phyloP scores from a whole-genome alignment of 2,888 invertebrate genomes.

The Pegoplata infirma region DNA sequence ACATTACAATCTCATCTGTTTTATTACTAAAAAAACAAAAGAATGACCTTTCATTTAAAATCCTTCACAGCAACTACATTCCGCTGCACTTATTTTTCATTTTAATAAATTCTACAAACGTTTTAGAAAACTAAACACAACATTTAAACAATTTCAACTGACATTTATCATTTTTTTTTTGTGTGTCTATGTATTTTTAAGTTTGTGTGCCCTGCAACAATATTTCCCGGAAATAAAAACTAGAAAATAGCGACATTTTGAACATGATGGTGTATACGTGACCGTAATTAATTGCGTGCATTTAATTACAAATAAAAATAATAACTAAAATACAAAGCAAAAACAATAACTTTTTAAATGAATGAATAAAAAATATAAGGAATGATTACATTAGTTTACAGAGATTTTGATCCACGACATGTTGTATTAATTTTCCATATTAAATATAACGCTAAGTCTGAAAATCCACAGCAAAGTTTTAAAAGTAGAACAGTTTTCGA shows the following conservation, averaged over 20 bases:
- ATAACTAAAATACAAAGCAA: background rate
- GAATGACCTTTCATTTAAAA: background rate
- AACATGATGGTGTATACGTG: conserved; percentile 28
- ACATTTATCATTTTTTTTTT: conserved; percentile 32
- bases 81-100: too few species aligned
- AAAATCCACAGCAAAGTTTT: too few species aligned
- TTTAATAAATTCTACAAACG: conserved; percentile 40
- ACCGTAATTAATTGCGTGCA: conserved; percentile 49
- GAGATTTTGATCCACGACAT: too few species aligned
- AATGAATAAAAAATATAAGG: too few species aligned
- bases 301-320: conserved; percentile 33
- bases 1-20: too few species aligned
- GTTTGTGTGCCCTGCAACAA: background rate
- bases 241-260: background rate
- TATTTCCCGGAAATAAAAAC: background rate
- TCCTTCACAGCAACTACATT: too few species aligned
- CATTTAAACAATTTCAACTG: conserved; percentile 39
- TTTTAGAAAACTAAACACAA: conserved; percentile 30
- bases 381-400: too few species aligned
- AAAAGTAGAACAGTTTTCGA: too few species aligned
- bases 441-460: too few species aligned
- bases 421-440: too few species aligned
- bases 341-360: background rate
- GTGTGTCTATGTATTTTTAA: conserved; percentile 1
- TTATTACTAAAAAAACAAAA: too few species aligned